Base-by-base conservation (phyloP, 2,888 invertebrate genomes). In the Podotricha telesiphe region DNA sequence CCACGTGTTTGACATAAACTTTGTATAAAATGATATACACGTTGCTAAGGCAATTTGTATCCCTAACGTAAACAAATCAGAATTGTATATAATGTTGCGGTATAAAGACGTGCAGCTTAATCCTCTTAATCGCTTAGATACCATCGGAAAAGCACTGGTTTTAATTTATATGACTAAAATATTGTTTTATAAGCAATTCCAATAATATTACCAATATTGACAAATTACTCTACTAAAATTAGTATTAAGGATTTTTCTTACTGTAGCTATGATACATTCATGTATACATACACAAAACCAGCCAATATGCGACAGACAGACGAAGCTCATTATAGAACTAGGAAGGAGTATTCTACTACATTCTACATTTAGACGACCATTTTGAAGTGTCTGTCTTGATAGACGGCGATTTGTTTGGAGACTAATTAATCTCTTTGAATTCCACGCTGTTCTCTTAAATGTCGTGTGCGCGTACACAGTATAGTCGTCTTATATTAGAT, bases 371-470 rank as follows among this genome's bases (percentile, higher is more conserved):
- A 71, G 73, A 65, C 19, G n/a, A 56, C 71, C 71, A 58, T 69
- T 71, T 65, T 67, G 51, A 70, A 64, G 67, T 72, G 67, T 69
- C 74, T 68, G 67, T 28, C 65, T 66, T 63, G 73, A 71, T 71
- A 69, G 72, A 70, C 70, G 69, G 68, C 68, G 51, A 73, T 75
- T 74, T 71, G 71, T 71, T 71, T 64, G 50, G 62, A 15, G 70
- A 65, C 69, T 70, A 71, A 75, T 75, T 74, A 74, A 75, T 75
- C 74, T 71, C 65, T 68, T 69, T n/a, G 61, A 69, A 74, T 71
- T 73, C 71, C 65, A 34, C 40, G 48, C 70, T 50, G 55, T 42
- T 47, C 58, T 55, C 22, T 22, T 61, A 70, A 65, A 68, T 64
- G 63, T 68, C 59, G 55, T n/a, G 15, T 50, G 17, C 59, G n/a